phyloP scores from a whole-genome alignment of 2,113 vertebrate species.

The Phalacrocorax pelagicus region DNA sequence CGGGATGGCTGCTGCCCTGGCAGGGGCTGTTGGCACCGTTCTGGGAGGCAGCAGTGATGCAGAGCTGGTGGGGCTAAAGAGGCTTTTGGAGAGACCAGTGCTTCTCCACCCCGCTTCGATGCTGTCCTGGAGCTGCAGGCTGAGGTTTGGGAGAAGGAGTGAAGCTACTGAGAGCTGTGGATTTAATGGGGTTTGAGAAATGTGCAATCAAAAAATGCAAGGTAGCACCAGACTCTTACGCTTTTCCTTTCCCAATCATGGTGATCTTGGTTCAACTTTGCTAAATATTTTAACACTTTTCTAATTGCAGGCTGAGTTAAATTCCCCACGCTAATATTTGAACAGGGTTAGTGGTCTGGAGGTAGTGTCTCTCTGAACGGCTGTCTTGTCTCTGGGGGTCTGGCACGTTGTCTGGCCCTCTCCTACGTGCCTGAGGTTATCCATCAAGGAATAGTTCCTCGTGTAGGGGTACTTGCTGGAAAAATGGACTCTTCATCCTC shows the following conservation, averaged over 20 bases:
- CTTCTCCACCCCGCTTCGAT: background rate
- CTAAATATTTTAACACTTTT: background rate
- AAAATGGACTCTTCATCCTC: background rate
- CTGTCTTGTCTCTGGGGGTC: background rate
- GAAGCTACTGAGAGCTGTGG: background rate
- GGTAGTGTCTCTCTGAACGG: background rate
- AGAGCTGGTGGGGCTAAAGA: background rate
- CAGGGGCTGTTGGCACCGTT: background rate
- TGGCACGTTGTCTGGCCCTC: background rate
- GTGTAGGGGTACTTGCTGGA: background rate
- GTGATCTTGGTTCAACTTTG: background rate
- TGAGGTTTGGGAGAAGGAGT: background rate
- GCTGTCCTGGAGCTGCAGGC: background rate
- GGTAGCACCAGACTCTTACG: background rate
- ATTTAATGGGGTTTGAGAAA: background rate
- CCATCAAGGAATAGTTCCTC: background rate
- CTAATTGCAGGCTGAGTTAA: conserved; percentile 8
- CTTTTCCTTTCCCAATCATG: background rate
- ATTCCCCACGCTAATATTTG: background rate
- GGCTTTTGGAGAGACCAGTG: background rate
- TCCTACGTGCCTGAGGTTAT: background rate
- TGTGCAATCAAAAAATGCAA: background rate
- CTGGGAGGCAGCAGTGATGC: background rate
- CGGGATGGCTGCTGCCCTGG: background rate
- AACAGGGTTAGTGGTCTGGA: background rate